These are phyloP conservation scores for Myrmecobius fasciatus DNA, from an alignment of 2,113 vertebrate genomes.

Conservation along the genomic window DNA sequence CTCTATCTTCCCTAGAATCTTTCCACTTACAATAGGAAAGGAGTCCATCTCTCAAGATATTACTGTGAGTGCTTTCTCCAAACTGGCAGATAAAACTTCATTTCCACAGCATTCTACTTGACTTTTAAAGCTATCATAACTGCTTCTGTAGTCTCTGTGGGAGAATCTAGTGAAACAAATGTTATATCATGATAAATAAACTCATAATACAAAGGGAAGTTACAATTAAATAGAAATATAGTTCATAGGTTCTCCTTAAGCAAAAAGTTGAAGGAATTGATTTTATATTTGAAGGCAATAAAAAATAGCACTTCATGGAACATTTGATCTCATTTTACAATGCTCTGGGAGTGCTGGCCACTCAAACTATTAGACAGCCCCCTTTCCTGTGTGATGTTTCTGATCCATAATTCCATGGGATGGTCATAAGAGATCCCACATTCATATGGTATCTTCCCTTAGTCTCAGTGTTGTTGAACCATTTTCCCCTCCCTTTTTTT, in stretches of 20 bases:
- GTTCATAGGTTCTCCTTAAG: not conserved
- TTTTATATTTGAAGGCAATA: not conserved
- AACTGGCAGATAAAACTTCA: not conserved
- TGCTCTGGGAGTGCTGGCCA: not conserved
- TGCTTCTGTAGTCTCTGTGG: not conserved
- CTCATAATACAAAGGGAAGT: not conserved
- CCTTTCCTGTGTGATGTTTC: not conserved
- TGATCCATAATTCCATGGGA: not conserved
- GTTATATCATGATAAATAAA: not conserved
- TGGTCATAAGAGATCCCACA: not conserved
- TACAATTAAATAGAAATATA: not conserved
- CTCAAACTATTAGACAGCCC: not conserved
- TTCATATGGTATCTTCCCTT: not conserved
- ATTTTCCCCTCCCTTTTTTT: not conserved
- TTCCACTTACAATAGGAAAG: not conserved
- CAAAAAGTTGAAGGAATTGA: not conserved
- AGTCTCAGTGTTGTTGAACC: not conserved
- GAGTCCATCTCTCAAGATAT: not conserved
- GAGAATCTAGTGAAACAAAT: not conserved
- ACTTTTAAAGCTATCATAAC: not conserved
- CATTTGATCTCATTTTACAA: not conserved
- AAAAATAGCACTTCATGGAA: not conserved
- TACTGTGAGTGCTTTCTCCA: not conserved
- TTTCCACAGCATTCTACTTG: not conserved
- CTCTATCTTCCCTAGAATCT: not conserved